Conservation (phyloP, 1,140 invertebrate genomes). For the Drosophila nebulosa region DNA sequence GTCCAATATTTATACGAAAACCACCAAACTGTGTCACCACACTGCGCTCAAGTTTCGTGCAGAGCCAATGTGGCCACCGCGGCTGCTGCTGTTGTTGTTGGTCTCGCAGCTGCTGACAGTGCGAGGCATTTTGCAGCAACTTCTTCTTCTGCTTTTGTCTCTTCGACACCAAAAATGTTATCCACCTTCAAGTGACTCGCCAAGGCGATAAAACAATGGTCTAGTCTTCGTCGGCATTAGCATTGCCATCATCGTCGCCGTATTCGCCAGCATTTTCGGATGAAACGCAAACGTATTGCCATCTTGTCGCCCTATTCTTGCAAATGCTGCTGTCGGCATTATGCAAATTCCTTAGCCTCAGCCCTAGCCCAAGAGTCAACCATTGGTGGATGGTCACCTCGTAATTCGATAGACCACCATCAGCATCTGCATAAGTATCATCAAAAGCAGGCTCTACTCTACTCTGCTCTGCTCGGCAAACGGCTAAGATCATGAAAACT, state of each 20-base stretch:
- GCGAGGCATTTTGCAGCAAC: constrained; percentile 53
- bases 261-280: not conserved
- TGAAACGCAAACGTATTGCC: constrained; percentile 62
- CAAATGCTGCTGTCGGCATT: constrained; percentile 50
- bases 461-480: not conserved
- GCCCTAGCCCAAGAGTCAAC: constrained; percentile 33
- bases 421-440: not conserved
- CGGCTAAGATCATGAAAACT: constrained; percentile 34
- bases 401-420: constrained; percentile 26
- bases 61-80: constrained; percentile 43
- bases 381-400: constrained; percentile 16
- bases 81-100: constrained; percentile 21
- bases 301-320: constrained; percentile 62
- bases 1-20: constrained; percentile 75
- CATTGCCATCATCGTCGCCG: not conserved
- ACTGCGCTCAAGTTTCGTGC: constrained; percentile 75
- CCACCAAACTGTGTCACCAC: constrained; percentile 60
- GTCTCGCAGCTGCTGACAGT: constrained; percentile 7
- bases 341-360: constrained; percentile 48
- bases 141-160: constrained; percentile 71
- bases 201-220: constrained; percentile 58
- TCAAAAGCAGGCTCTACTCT: constrained; percentile 20
- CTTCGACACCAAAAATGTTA: constrained; percentile 20
- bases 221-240: constrained; percentile 14
- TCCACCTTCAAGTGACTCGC: constrained; percentile 46